Percentiles rank a stretch among this genome's conserved stretches.
These are phyloP conservation scores for Priocnemis perturbator DNA, from an alignment of 2,888 invertebrate species.

Conservation along the genomic window DNA sequence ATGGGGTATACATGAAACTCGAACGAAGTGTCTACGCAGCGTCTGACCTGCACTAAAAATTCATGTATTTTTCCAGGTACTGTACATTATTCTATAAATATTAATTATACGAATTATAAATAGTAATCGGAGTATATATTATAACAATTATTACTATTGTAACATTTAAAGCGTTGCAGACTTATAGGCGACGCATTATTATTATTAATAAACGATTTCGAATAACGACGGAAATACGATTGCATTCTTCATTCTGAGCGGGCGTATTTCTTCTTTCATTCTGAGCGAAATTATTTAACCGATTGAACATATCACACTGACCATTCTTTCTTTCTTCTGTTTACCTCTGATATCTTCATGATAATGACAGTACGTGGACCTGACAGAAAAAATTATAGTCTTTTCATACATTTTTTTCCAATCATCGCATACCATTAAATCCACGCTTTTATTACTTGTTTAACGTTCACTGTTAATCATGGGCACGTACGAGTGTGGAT, in stretches of 20 bases:
- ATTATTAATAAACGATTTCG: constrained; percentile 66
- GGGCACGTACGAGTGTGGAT: constrained; percentile 52
- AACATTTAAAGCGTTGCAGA: constrained; percentile 57
- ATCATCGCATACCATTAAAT: too few species aligned
- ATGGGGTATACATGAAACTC: constrained; percentile 27
- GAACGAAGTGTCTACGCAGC: constrained; percentile 51
- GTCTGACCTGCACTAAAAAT: constrained; percentile 65
- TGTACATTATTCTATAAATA: constrained; percentile 69
- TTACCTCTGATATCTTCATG: background rate
- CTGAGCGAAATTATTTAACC: background rate
- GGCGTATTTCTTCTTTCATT: background rate
- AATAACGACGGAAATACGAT: constrained; percentile 55
- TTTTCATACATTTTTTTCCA: too few species aligned
- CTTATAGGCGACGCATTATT: constrained; percentile 52
- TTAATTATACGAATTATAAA: constrained; percentile 64
- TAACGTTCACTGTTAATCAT: constrained; percentile 15
- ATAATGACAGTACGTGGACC: constrained; percentile 6
- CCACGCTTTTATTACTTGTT: too few species aligned
- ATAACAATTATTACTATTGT: constrained; percentile 58
- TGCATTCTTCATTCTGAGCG: constrained; percentile 10
- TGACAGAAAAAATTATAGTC: constrained; percentile 7
- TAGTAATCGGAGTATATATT: constrained; percentile 49
- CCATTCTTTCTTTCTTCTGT: background rate
- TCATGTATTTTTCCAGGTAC: constrained; percentile 70
- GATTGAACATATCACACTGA: background rate